Conservation (phyloP, 2,888 invertebrate genomes). For the Oscheius sp. region DNA sequence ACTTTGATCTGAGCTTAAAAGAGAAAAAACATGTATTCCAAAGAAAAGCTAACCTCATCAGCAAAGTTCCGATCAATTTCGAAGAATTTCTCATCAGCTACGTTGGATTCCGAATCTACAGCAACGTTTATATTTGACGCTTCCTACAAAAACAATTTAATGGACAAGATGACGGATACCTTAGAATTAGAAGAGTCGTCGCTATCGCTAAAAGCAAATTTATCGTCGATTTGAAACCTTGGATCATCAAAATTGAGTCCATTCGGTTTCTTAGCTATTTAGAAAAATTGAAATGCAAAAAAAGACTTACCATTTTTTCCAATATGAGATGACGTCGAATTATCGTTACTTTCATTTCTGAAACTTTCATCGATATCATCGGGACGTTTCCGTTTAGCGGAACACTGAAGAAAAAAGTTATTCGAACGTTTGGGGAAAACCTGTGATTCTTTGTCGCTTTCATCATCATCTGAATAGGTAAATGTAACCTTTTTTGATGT, state of each 20-base stretch:
- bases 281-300: background rate
- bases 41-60: conserved; percentile 43
- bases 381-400: conserved; percentile 1
- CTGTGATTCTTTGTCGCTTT: background rate
- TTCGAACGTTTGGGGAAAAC: too few species aligned
- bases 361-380: conserved; percentile 40
- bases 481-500: conserved; percentile 51
- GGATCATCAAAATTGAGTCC: conserved; percentile 54
- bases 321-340: conserved; percentile 39
- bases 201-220: conserved; percentile 46
- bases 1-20: background rate
- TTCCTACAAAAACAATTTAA: conserved; percentile 9
- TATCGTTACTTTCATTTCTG: conserved; percentile 17
- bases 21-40: background rate
- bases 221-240: conserved; percentile 55
- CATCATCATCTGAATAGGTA: conserved; percentile 49
- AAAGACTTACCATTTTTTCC: conserved; percentile 40
- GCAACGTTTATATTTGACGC: background rate
- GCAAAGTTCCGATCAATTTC: conserved; percentile 58
- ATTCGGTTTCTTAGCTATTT: conserved; percentile 44
- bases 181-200: conserved; percentile 20
- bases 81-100: conserved; percentile 37
- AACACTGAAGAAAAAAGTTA: too few species aligned
- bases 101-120: conserved; percentile 15
- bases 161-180: background rate